phyloP scores from a whole-genome alignment of 2,888 invertebrate genomes.

The Spodoptera littoralis region DNA sequence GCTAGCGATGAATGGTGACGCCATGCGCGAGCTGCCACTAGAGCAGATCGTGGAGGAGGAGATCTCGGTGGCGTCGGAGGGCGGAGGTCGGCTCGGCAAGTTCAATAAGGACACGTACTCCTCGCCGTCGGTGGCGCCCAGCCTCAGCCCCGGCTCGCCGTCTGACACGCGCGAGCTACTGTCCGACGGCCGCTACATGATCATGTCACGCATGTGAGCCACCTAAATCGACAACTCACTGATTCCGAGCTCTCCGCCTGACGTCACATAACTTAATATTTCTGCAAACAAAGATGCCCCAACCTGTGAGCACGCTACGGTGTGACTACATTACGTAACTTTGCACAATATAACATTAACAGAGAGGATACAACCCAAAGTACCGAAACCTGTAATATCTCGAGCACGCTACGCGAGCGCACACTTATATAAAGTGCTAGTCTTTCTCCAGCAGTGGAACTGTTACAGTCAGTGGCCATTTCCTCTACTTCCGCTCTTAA shows the following conservation, averaged over 20 bases:
- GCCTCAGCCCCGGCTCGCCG: slow-evolving; percentile 91
- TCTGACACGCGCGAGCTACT: slow-evolving; percentile 91
- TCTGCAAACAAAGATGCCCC: slow-evolving; percentile 15
- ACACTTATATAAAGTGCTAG: slow-evolving; percentile 4
- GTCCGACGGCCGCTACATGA: slow-evolving; percentile 88
- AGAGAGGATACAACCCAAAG: slow-evolving; percentile 6
- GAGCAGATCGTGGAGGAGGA: slow-evolving; percentile 93
- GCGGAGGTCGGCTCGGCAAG: slow-evolving; percentile 80
- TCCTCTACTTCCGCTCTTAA: slow-evolving; percentile 41
- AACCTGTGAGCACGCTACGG: slow-evolving; percentile 16
- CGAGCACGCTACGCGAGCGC: slow-evolving; percentile 5
- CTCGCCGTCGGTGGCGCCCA: slow-evolving; percentile 88
- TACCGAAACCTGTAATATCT: neutral
- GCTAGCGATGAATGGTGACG: slow-evolving; percentile 88
- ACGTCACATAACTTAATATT: slow-evolving; percentile 14
- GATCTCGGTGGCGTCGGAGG: slow-evolving; percentile 85
- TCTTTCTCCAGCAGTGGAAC: slow-evolving; percentile 12
- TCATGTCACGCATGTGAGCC: slow-evolving; percentile 85
- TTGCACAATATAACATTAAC: slow-evolving; percentile 5
- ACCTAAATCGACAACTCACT: slow-evolving; percentile 62
- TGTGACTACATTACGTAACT: slow-evolving; percentile 8
- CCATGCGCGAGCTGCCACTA: slow-evolving; percentile 87
- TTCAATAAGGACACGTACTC: slow-evolving; percentile 89
- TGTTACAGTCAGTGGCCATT: slow-evolving; percentile 41
- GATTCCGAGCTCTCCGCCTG: slow-evolving; percentile 49